Base-by-base conservation (phyloP, 2,888 invertebrate species). In the Urechis unicinctus region DNA sequence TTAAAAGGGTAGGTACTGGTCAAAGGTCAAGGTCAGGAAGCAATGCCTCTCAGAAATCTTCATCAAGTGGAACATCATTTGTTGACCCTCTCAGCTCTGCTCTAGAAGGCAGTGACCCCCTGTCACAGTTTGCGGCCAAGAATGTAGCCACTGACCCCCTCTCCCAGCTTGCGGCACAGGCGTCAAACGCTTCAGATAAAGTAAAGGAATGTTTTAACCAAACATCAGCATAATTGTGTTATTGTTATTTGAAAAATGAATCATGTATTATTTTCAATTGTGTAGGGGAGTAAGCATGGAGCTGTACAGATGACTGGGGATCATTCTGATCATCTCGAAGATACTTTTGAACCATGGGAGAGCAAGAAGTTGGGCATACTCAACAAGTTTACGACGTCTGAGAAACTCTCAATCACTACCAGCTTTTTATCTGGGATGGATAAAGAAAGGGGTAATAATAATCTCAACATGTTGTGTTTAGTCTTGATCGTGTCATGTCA, bases 361-460 rank as follows among this genome's bases (percentile, higher is more conserved):
- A 78, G 82, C 1, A 86, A 87, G 68, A 85, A 88, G 62, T 75
- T 84, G 47, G 82, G 82, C n/a, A 93, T 97, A 71, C 82, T 96
- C 13, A 87, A 85, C 65, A 89, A 89, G 77, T 96, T 88, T 70
- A 95, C 92, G 31, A 96, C 96, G 52, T 90, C 89, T 13, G 94
- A 95, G 78, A 93, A 91, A 74, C 79, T 97, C 29, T 89, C 91
- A 1, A 90, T 95, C 63, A 85, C 90, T 1, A 91, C 91, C 44
- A 93, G 91, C 75, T 92, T 89, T 73, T 79, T 92, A 3, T 69
- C 72, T 17, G 64, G 71, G 6, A 58, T 67, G 52, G 74, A 74
- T 52, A 74, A 72, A 47, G 53, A 53, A 30, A 53, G 30, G 46
- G 53, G 53, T 46, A 25, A 9, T 48, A n/a, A n/a, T n/a, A n/a